phyloP scores from a whole-genome alignment of 2,888 invertebrate species.

The Drosophila melanosoma region DNA sequence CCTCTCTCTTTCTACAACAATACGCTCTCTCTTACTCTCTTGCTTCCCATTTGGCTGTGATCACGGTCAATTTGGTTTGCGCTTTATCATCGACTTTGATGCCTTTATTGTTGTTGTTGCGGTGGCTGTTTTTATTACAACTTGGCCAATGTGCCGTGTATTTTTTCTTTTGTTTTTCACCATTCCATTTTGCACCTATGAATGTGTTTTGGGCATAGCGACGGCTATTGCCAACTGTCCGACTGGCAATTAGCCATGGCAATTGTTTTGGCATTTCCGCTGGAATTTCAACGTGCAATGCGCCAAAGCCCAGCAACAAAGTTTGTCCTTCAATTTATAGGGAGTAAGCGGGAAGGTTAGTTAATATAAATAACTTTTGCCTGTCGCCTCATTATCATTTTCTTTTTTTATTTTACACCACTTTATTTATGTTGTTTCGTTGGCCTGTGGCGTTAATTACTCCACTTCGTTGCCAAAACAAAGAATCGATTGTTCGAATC shows the following conservation, averaged over 20 bases:
- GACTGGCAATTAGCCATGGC: slow-evolving; percentile 66
- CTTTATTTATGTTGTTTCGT: slow-evolving; percentile 32
- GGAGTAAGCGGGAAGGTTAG: not conserved
- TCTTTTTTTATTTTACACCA: slow-evolving; percentile 39
- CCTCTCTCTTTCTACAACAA: not conserved
- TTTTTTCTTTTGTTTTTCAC: slow-evolving; percentile 26
- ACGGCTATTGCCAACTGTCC: slow-evolving; percentile 27
- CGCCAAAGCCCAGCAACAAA: slow-evolving; percentile 42
- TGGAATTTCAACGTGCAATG: slow-evolving; percentile 61
- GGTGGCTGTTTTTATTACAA: slow-evolving; percentile 24
- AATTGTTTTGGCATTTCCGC: slow-evolving; percentile 71
- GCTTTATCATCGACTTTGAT: slow-evolving; percentile 37
- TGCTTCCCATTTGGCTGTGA: slow-evolving; percentile 13
- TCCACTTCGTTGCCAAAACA: slow-evolving; percentile 50
- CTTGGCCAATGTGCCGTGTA: slow-evolving; percentile 47
- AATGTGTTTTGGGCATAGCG: not conserved
- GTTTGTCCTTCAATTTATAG: slow-evolving; percentile 53
- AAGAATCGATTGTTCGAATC: slow-evolving; percentile 30
- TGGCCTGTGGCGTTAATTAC: slow-evolving; percentile 55
- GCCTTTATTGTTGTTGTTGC: slow-evolving; percentile 28
- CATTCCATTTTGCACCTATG: slow-evolving; percentile 64
- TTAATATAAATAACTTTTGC: slow-evolving; percentile 42
- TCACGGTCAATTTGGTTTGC: slow-evolving; percentile 60
- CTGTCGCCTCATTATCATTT: slow-evolving; percentile 56
- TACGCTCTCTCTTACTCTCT: slow-evolving; percentile 3